phyloP scores from a whole-genome alignment of 2,113 vertebrate species.

The Melospiza melodia region DNA sequence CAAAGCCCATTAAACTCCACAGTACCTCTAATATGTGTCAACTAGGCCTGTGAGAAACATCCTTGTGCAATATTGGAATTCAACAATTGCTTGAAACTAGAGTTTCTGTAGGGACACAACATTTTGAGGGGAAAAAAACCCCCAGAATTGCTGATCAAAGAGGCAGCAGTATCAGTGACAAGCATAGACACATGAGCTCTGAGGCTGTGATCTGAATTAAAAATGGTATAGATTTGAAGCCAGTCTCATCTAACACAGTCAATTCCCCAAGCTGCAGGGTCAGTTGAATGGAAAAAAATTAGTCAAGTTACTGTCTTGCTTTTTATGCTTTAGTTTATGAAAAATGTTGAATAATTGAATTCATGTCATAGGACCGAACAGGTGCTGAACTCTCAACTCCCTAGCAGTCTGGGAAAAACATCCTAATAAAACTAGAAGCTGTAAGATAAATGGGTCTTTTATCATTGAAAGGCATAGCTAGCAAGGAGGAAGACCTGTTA shows the following conservation, averaged over 20 bases:
- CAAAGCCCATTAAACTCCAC: background rate
- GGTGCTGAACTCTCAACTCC: background rate
- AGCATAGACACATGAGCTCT: background rate
- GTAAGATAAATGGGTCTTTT: background rate
- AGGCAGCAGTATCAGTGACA: background rate
- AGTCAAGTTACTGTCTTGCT: background rate
- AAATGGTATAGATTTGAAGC: background rate
- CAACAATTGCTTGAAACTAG: background rate
- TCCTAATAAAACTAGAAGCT: background rate
- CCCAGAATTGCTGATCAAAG: background rate
- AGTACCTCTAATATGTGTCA: background rate
- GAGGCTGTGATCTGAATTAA: background rate
- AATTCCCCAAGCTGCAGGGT: background rate
- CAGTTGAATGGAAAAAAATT: background rate
- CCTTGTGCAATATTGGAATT: rapidly evolving
- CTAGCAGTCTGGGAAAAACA: background rate
- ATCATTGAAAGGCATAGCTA: background rate
- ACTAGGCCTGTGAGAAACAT: background rate
- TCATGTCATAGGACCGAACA: background rate
- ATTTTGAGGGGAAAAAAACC: background rate
- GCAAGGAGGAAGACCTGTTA: background rate
- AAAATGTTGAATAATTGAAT: background rate
- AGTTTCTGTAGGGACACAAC: background rate
- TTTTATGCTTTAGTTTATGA: background rate
- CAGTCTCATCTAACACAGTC: background rate